Base-by-base conservation (phyloP, 2,113 vertebrate genomes). In the Himantopus leucocephalus region DNA sequence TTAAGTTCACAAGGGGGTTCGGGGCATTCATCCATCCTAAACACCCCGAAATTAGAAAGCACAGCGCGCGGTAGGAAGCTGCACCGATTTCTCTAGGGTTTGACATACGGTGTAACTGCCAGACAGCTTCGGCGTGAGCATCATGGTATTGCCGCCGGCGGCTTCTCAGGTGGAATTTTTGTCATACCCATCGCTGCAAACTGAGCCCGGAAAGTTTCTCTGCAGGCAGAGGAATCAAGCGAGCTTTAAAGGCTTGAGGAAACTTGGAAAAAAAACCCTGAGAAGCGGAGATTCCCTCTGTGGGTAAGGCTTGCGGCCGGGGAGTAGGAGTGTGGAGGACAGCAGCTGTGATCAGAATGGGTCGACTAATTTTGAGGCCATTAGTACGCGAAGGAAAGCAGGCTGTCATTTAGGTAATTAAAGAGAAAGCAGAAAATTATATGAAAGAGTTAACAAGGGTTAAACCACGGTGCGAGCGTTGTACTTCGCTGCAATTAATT, bases 71-170 rank as follows among this genome's bases (percentile, higher is more conserved):
- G 30, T 4, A 6, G 9, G 70, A 68, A 59, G 15, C 3, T n/a
- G 30, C 50, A 48, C 9, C 17, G 1, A 6, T 68, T 39, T 52
- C 80, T 67, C n/a, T 7, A 4, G 17, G 60, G 24, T 4, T 11
- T 18, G 35, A 48, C 17, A 2, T 5, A 5, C 0, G 1, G 45
- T 11, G 29, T 1, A 47, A 47, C 1, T 45, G 47, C 43, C 47
- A 47, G n/a, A 10, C 18, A 48, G 47, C 35, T 59, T 59, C 20
- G 30, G 48, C 35, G 15, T 4, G 20, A 92, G 64, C 70, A 43
- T 8, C 15, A 1, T 0, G 4, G 26, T 17, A 27, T 3, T 35
- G 23, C 11, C 14, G 6, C 0, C 2, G 0, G 3, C 6, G 37
- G 41, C 22, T 53, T 73, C 83, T 56, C 3, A 2, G 21, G 29